Percentiles rank a stretch among this genome's conserved stretches.
Conservation (phyloP, 2,113 vertebrate genomes). For the Gallinago jamesoni region DNA sequence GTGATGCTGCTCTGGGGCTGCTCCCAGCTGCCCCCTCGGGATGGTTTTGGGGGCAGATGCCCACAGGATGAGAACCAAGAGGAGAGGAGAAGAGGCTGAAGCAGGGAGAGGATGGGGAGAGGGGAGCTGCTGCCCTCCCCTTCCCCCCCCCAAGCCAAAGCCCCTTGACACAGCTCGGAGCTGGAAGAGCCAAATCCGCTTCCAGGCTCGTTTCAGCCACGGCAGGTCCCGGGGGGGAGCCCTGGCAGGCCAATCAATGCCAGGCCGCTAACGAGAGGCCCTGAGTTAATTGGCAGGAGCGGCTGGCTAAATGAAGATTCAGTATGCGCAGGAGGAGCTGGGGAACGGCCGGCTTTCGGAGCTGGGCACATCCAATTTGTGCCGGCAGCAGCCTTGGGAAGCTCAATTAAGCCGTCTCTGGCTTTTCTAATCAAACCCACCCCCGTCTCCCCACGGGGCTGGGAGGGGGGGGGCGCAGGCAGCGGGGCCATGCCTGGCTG, state of each 20-base stretch:
- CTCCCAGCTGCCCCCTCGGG: rapidly evolving
- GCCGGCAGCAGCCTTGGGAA: constrained; percentile 2
- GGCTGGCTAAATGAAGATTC: neutral
- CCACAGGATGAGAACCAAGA: neutral
- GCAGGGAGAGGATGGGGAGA: neutral
- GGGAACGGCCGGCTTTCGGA: neutral
- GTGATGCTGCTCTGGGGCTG: neutral
- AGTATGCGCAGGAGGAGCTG: neutral
- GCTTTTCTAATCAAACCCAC: neutral
- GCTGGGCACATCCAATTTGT: neutral
- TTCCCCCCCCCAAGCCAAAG: neutral
- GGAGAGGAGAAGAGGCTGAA: neutral
- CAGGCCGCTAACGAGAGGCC: neutral
- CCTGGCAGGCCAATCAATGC: neutral
- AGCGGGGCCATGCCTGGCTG: neutral
- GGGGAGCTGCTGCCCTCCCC: no score
- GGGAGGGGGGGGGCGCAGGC: neutral
- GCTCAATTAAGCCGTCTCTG: neutral
- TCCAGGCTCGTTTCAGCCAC: neutral
- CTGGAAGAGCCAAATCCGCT: neutral
- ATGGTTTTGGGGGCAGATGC: neutral
- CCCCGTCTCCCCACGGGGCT: rapidly evolving
- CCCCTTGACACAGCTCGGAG: neutral
- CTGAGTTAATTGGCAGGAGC: neutral
- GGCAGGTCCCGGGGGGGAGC: neutral